Evolutionary conservation across 2,797 vertebrate genomes (phyloP).

Genomic region (Paratrypauchen microcephalus): DNA sequence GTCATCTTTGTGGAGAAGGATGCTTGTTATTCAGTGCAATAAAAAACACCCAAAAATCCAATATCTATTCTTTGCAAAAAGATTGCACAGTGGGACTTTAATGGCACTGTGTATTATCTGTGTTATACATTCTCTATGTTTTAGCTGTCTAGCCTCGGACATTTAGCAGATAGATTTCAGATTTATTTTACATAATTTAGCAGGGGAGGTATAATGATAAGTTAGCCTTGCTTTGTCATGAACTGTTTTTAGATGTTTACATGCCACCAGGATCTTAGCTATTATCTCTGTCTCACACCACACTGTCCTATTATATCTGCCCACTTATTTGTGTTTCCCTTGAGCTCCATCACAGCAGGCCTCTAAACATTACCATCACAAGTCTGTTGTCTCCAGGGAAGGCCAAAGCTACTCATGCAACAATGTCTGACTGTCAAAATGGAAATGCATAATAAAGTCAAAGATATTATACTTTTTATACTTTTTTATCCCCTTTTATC

Average conservation of each 20-base stretch:
- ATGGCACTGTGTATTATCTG: no score
- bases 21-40: no score
- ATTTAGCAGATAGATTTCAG: slow-evolving; percentile 3
- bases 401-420: slow-evolving; percentile 42
- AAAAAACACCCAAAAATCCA: no score
- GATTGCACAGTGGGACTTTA: no score
- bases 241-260: slow-evolving; percentile 33
- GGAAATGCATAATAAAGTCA: slow-evolving; percentile 39
- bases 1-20: no score
- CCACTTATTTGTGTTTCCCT: slow-evolving; percentile 57
- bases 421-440: slow-evolving; percentile 40
- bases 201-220: slow-evolving; percentile 27
- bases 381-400: slow-evolving; percentile 23
- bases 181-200: neutral
- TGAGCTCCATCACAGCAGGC: slow-evolving; percentile 17
- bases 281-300: slow-evolving; percentile 54
- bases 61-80: no score
- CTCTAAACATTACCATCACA: slow-evolving; percentile 40
- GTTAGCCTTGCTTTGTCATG: slow-evolving; percentile 21
- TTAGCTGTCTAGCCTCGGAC: neutral
- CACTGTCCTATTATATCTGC: slow-evolving; percentile 43
- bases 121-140: neutral
- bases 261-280: slow-evolving; percentile 41
- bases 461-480: slow-evolving; percentile 39
- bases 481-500: slow-evolving; percentile 27